phyloP scores from a whole-genome alignment of 2,113 vertebrate genomes.

The Thymallus thymallus region DNA sequence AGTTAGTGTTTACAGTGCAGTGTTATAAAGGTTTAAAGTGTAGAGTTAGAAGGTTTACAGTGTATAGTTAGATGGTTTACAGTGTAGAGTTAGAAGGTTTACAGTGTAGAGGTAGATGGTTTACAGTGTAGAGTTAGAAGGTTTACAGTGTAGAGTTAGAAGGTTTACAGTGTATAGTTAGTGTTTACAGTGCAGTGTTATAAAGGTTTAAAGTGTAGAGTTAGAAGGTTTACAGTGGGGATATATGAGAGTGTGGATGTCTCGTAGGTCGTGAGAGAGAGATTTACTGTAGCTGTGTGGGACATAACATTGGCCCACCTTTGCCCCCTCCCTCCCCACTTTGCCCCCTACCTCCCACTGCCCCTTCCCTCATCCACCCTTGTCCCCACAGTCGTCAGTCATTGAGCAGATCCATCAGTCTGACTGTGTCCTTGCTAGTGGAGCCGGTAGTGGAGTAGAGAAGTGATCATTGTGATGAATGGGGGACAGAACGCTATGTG shows the following conservation, averaged over 20 bases:
- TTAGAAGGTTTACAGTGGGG: not conserved
- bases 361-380: constrained; percentile 2
- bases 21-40: too few relatives aligned
- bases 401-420: constrained; percentile 59
- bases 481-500: constrained; percentile 41
- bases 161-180: too few relatives aligned
- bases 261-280: not conserved
- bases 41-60: too few relatives aligned
- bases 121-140: too few relatives aligned
- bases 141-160: too few relatives aligned
- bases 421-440: constrained; percentile 7
- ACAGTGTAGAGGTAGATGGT: too few relatives aligned
- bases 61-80: too few relatives aligned
- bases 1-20: too few relatives aligned
- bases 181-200: too few relatives aligned
- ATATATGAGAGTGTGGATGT: not conserved
- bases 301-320: constrained; percentile 23
- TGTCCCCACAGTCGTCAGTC: constrained; percentile 48
- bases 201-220: too few relatives aligned
- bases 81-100: too few relatives aligned
- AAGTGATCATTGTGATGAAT: constrained; percentile 57
- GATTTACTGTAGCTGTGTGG: constrained; percentile 8
- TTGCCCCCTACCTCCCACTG: constrained; percentile 8
- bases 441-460: constrained; percentile 23
- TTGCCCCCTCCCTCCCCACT: not conserved